Evolutionary conservation across 2,797 vertebrate genomes (phyloP).

Genomic region (Sciurus carolinensis): DNA sequence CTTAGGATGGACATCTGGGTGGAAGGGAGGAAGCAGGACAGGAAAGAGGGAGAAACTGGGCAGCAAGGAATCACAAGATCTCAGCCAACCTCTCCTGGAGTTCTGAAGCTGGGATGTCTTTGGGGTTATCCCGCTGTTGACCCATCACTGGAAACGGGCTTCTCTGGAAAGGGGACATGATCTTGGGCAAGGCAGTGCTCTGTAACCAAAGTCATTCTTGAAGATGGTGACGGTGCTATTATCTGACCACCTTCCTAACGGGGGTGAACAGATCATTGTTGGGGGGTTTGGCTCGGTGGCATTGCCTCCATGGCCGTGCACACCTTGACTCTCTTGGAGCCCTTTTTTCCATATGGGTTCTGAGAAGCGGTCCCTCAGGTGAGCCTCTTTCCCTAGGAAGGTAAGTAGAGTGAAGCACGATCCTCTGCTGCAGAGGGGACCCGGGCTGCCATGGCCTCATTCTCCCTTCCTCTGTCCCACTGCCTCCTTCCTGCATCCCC

Average conservation of each 20-base stretch:
- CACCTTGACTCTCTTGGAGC: neutral
- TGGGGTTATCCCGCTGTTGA: neutral
- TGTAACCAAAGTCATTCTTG: neutral
- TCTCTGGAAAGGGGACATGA: neutral
- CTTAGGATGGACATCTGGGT: neutral
- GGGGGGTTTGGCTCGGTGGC: neutral
- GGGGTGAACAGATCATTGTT: too few species aligned
- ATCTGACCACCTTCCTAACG: neutral
- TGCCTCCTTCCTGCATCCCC: neutral
- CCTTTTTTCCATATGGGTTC: neutral
- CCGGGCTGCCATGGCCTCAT: neutral
- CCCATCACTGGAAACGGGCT: neutral
- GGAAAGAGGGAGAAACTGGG: neutral
- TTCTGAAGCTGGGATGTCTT: neutral
- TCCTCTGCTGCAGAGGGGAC: neutral
- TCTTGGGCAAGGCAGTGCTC: neutral
- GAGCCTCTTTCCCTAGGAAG: neutral
- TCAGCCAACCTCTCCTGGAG: neutral
- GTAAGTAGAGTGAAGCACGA: neutral
- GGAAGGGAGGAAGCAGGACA: neutral
- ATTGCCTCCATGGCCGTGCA: neutral
- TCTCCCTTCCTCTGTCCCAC: neutral
- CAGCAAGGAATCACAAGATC: neutral
- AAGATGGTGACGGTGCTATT: neutral
- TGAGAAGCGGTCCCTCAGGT: neutral